Evolutionary conservation across 2,888 invertebrate species (phyloP), one percentile per base, ranked within the genome.

Genomic region (Arge pagana): DNA sequence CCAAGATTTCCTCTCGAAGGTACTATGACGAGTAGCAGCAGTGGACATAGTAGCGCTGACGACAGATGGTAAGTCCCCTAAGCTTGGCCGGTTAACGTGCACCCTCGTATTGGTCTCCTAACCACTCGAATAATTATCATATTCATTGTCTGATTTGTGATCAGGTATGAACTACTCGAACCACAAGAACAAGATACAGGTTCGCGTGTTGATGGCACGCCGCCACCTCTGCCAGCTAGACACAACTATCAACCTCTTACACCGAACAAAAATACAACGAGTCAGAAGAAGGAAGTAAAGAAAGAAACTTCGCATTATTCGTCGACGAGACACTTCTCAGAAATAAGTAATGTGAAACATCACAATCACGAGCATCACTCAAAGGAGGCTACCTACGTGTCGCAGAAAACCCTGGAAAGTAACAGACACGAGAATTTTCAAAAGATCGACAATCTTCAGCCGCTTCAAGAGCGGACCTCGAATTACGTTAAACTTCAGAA

Each of bases 21-120:
- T 48, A 82, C 84, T 54, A 77, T 85, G 77, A 83, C 83, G 13
- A 83, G 83, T 70, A 83, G 83, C 54, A 84, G 83, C 57, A 84
- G 83, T 66, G 84, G 84, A 40, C 84, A 85, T 67, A 83, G 84
- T 48, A 81, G 81, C 61, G 78, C 76, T 55, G 84, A 85, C 62
- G 85, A 86, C 64, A 81, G 84, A 64, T 87, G 86, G 86, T 82
- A 78, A 68, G 68, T 63, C 48, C n/a, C 30, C 1, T n/a, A 30
- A 5, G 57, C 48, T 24, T 54, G 50, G 48, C 33, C 10, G 23
- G 15, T 21, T 26, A 39, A 57, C 62, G 6, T 63, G 62, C 4
- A 62, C 60, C 7, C 50, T 62, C 8, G 2, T 26, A 10, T n/a
- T 10, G 3, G 28, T 26, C 28, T 4, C 6, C 18, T 7, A 35